Conservation (phyloP, 2,797 vertebrate species). For the Smutsia gigantea region DNA sequence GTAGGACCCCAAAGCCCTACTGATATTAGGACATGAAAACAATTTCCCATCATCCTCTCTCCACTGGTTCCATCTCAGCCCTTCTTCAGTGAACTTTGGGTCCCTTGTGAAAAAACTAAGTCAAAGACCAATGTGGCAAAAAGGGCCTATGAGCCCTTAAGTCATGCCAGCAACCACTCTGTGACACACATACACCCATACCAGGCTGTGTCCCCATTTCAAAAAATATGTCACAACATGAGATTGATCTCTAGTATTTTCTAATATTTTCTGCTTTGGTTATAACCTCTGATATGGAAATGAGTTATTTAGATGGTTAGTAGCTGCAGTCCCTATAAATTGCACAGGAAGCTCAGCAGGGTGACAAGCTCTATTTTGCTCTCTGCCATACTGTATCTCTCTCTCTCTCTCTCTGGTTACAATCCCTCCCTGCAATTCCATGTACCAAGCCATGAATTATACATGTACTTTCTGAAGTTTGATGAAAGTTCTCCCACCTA, state of each 20-base stretch:
- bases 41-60: background rate
- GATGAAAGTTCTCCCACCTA: constrained; percentile 51
- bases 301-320: constrained; percentile 59
- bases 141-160: background rate
- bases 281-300: constrained; percentile 57
- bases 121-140: background rate
- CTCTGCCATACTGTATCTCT: background rate
- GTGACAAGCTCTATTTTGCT: constrained; percentile 38
- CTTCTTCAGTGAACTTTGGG: constrained; percentile 23
- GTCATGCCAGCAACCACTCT: background rate
- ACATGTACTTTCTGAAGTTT: constrained; percentile 56
- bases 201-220: background rate
- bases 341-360: constrained; percentile 6
- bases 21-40: background rate
- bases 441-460: constrained; percentile 55
- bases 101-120: background rate
- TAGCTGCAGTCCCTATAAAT: constrained; percentile 52
- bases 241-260: constrained; percentile 55
- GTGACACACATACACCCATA: background rate
- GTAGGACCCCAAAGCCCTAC: background rate
- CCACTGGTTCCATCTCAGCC: background rate
- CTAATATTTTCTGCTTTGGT: constrained; percentile 63
- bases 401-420: background rate
- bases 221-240: constrained; percentile 1
- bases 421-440: background rate